Evolutionary conservation across 2,113 vertebrate genomes (phyloP).

Genomic region (Stomatorhinus ivindoensis): DNA sequence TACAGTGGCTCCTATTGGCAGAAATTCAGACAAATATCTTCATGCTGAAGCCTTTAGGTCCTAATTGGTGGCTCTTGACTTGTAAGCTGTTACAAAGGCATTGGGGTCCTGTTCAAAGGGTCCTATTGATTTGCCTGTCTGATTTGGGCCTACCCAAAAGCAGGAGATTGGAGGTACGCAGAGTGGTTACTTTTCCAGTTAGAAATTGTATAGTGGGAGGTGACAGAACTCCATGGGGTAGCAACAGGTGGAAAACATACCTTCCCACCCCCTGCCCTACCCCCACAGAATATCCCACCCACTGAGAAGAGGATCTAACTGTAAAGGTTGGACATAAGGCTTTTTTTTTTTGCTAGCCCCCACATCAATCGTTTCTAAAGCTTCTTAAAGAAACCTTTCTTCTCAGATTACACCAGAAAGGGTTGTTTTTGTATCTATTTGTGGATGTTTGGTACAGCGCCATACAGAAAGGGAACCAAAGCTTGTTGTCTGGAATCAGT

Average conservation of each 20-base stretch:
- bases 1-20: conserved; percentile 25
- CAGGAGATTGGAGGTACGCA: neutral
- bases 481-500: neutral
- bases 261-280: neutral
- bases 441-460: neutral
- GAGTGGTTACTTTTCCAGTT: conserved; percentile 5
- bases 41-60: conserved; percentile 24
- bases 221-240: conserved; percentile 37
- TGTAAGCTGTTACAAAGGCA: conserved; percentile 17
- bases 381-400: conserved; percentile 1
- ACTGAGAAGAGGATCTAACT: neutral
- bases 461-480: neutral
- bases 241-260: conserved; percentile 34
- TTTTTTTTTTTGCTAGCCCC: neutral
- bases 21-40: conserved; percentile 7
- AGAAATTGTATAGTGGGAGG: conserved; percentile 32
- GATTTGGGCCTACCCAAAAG: conserved; percentile 9
- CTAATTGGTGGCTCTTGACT: neutral
- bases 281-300: conserved; percentile 5
- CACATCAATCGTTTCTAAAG: conserved; percentile 18
- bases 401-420: neutral
- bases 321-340: neutral
- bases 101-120: neutral
- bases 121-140: conserved; percentile 25
- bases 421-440: neutral